phyloP scores from a whole-genome alignment of 2,888 invertebrate species.

The Esperia sulphurella region DNA sequence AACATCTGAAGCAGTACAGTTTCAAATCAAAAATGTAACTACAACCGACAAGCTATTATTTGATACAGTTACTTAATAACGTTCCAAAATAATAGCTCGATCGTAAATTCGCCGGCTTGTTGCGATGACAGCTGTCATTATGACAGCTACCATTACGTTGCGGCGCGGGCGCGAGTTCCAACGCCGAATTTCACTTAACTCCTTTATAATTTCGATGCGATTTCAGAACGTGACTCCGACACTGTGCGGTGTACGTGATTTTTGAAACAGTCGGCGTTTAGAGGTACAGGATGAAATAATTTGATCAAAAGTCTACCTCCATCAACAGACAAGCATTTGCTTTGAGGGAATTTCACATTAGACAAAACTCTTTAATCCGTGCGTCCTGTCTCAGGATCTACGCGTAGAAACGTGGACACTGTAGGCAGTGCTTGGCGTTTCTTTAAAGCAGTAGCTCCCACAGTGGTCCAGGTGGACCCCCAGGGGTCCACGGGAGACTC shows the following conservation, averaged over 20 bases:
- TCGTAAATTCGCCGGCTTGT: conserved; percentile 20
- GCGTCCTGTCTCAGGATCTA: too few species aligned
- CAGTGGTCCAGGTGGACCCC: too few species aligned
- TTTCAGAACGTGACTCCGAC: conserved; percentile 66
- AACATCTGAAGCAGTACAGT: too few species aligned
- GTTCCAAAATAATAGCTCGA: conserved; percentile 7
- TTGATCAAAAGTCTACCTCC: neutral
- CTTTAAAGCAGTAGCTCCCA: too few species aligned
- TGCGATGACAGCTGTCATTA: conserved; percentile 39
- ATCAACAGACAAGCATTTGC: neutral
- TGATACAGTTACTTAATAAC: neutral
- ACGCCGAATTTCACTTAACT: conserved; percentile 57
- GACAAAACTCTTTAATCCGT: too few species aligned
- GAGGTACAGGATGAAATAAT: conserved; percentile 24
- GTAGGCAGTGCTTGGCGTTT: too few species aligned
- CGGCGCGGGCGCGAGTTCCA: conserved; percentile 13
- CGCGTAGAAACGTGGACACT: too few species aligned
- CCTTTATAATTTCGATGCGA: conserved; percentile 73
- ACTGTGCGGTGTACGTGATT: conserved; percentile 42
- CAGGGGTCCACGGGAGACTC: too few species aligned
- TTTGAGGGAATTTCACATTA: too few species aligned
- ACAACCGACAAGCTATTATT: neutral
- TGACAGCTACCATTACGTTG: conserved; percentile 39
- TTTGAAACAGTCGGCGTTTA: conserved; percentile 20
- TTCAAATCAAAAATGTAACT: too few species aligned